Base-by-base conservation (phyloP, 2,113 vertebrate species). In the Hemichromis elongatus region DNA sequence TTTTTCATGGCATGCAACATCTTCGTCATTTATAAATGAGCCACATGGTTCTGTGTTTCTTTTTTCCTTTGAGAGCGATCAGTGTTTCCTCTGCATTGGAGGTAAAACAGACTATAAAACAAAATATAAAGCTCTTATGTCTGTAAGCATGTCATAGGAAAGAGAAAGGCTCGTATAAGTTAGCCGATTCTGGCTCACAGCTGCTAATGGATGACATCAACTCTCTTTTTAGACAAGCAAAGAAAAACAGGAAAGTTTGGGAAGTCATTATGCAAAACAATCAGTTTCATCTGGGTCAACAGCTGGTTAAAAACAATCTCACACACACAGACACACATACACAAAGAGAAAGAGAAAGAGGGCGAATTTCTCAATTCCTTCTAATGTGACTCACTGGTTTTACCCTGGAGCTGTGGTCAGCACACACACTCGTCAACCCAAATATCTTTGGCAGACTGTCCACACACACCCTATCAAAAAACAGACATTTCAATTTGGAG, bases 1-100 rank as follows among this genome's bases (percentile, higher is more conserved):
- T 90, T 80, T 92, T 91, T 94, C 11, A 93, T 88, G 37, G 18
- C 45, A 75, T 4, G 11, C 68, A 84, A 81, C 84, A 77, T 81
- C 77, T 54, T 53, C n/a, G 35, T 28, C 83, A 92, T 94, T 94
- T 79, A 93, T 92, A 88, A 94, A 93, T 92, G 89, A 92, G 83
- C 40, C 87, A 50, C 75, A 53, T 73, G 24, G 61, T 75, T 26
- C 3, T 12, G 26, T 53, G 37, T 81, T 83, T 37, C 61, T 66
- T 66, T 33, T 21, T 73, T 16, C 28, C 26, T 26, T 35, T 4
- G 2, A 84, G 19, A 26, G 12, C 2, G 6, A 73, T 61, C 13
- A 54, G 42, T 13, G 63, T 24, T 85, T 24, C 45, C 21, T 68
- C 53, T 21, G 28, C 47, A 82, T 56, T 18, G 24, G 9, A 24